Base-by-base conservation (phyloP, 2,797 vertebrate species). In the Takifugu rubripes region DNA sequence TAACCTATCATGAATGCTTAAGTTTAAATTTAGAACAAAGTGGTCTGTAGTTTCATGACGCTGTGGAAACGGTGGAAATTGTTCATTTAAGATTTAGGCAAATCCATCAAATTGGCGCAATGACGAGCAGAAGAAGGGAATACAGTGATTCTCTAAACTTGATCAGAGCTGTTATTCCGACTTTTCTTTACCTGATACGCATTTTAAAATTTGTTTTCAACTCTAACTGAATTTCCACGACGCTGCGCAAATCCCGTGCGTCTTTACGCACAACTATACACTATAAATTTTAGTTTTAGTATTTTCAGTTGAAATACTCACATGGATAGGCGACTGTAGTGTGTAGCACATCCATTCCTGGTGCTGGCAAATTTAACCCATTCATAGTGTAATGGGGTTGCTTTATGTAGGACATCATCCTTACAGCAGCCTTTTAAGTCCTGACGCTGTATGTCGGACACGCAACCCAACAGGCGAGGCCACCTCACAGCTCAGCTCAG, bases 381-480 rank as follows among this genome's bases (percentile, higher is more conserved):
- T 93, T 95, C 89, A 95, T 93, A 0, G 92, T 91, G 68, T 95
- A 95, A 84, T 94, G 94, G 6, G 94, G 91, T 49, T 95, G 94
- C 83, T 95, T 96, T 75, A 96, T 91, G 82, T 95, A 96, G 68
- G 94, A 93, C 94, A 96, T 96, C 94, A 95, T 95, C 86, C 59
- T 86, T 42, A 25, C 79, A 56, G 79, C 73, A 29, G 74, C 61
- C 64, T 73, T 56, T 75, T 79, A 81, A 74, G 69, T 84, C 83
- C 85, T 75, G 61, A 62, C 74, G 44, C 77, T 66, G 66, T 58
- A n/a, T 74, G 61, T 80, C 73, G 66, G 72, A 79, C 71, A 59
- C 76, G 69, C 81, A 73, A 50, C 73, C 16, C 70, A 45, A 25
- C 73, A 70, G 54, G 56, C 59, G 64, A 25, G 58, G 70, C 16